Conservation (phyloP, 1,140 invertebrate species). For the Cydia amplana region DNA sequence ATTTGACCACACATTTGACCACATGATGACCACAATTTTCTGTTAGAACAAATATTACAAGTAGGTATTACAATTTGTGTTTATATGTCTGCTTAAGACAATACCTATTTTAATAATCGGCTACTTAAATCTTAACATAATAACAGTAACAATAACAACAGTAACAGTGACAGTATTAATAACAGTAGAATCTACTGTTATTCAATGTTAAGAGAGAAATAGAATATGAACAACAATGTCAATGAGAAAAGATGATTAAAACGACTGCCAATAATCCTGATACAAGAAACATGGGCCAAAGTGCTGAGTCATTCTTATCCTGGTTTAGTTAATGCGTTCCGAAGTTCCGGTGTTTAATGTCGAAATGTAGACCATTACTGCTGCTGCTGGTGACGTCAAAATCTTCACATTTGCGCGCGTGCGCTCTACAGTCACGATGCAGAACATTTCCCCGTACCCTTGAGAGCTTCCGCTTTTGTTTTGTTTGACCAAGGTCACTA, state of each 20-base stretch:
- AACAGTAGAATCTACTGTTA: too few relatives aligned
- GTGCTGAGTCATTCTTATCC: conserved; percentile 5
- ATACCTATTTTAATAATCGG: too few relatives aligned
- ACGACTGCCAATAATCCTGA: background rate
- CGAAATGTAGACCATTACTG: conserved; percentile 36
- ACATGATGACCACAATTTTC: too few relatives aligned
- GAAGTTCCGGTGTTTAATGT: conserved; percentile 26
- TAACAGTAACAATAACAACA: too few relatives aligned
- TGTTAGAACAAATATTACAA: too few relatives aligned
- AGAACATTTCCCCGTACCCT: conserved; percentile 57
- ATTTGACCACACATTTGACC: too few relatives aligned
- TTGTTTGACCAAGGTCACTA: conserved; percentile 56
- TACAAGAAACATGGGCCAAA: background rate
- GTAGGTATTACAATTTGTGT: too few relatives aligned
- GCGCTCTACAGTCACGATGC: conserved; percentile 50
- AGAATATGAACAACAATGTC: too few relatives aligned
- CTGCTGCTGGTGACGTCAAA: conserved; percentile 47
- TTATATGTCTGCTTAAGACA: too few relatives aligned
- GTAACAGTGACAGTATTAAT: too few relatives aligned
- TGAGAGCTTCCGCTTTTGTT: conserved; percentile 56
- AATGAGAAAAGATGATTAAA: background rate
- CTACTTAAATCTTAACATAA: too few relatives aligned
- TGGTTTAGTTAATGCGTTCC: background rate
- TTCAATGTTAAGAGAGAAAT: background rate
- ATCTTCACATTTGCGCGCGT: conserved; percentile 64